Conservation (phyloP, 1,140 invertebrate genomes). For the Apis mellifera region Amel_HAv3.1 CM009933.2:11813501-11814000, state of each 20-base stretch:
- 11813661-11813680: neutral
- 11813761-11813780: slow-evolving; percentile 7
- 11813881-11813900: neutral
- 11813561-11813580: neutral
- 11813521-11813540: neutral
- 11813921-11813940: neutral
- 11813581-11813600: neutral
- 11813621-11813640: neutral
- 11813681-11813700: neutral
- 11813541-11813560: neutral
- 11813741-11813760: neutral
- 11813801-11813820: slow-evolving; percentile 13
- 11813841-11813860: neutral
- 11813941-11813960: neutral
- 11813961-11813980: neutral
- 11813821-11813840: slow-evolving; percentile 24
- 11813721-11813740: neutral
- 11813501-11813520: too few species aligned
- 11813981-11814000: neutral
- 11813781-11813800: slow-evolving; percentile 12
- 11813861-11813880: slow-evolving; percentile 22
- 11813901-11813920: slow-evolving; percentile 1
- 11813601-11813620: neutral
- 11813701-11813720: neutral
- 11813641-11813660: neutral